Evolutionary conservation across 2,113 vertebrate genomes (phyloP).

Genomic region (Ciconia maguari): DNA sequence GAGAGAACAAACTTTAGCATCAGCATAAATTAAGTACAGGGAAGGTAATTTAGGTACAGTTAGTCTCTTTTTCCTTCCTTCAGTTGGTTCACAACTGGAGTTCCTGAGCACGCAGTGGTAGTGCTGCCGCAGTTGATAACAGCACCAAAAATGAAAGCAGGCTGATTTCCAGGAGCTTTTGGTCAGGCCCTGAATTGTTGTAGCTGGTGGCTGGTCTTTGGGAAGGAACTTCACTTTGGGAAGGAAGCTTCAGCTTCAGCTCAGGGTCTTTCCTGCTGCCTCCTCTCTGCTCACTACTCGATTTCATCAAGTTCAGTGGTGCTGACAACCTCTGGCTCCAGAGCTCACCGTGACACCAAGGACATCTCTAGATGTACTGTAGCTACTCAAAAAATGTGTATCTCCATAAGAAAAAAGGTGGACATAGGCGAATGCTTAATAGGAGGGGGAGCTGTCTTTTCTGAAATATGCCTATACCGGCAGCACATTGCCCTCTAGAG

Average conservation of each 20-base stretch:
- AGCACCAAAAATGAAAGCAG: background rate
- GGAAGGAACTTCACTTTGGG: background rate
- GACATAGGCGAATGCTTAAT: background rate
- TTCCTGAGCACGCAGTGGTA: background rate
- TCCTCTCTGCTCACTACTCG: background rate
- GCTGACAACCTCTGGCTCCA: background rate
- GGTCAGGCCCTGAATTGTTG: background rate
- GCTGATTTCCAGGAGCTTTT: background rate
- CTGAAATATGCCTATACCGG: background rate
- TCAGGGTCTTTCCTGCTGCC: background rate
- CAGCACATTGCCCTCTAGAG: background rate
- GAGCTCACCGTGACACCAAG: background rate
- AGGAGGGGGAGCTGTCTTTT: background rate
- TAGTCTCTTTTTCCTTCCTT: background rate
- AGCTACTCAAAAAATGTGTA: background rate
- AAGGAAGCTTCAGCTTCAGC: background rate
- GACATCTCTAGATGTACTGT: background rate
- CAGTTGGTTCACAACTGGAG: background rate
- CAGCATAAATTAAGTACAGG: slow-evolving; percentile 12
- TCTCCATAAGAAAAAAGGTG: background rate
- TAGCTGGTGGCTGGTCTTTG: background rate
- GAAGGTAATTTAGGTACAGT: background rate
- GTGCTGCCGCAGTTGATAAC: background rate
- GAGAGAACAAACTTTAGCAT: slow-evolving; percentile 12
- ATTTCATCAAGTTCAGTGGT: background rate